Base-by-base conservation (phyloP, 2,113 vertebrate species). In the Hirundichthys speculiger region DNA sequence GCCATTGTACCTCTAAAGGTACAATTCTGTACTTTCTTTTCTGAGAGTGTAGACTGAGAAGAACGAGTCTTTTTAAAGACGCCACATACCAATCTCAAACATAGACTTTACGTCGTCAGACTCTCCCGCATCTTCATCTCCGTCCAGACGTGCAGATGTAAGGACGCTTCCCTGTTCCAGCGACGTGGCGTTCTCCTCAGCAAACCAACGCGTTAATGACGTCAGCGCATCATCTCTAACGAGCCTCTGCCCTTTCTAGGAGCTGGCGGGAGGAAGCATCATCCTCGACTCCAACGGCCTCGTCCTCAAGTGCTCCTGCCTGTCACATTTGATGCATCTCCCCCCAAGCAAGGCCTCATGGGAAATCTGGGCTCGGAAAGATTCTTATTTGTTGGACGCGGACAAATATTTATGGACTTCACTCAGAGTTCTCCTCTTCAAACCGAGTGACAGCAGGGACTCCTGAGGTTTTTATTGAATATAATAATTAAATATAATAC, bases 181-280 rank as follows among this genome's bases (percentile, higher is more conserved):
- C 30, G 11, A 1, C 11, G 7, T 4, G 30, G 11, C 30, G 11
- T 34, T 34, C 30, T 34, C 30, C 11, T 34, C 11, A 4, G 6
- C 30, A 34, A 34, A 34, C 30, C 11, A 10, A 34, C 7, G 11
- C 11, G 30, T 34, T 34, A 34, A 34, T 34, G 6, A n/a, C n/a
- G n/a, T n/a, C n/a, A n/a, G n/a, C n/a, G n/a, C 75, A 72, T 81
- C 82, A 84, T 59, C 25, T 68, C 51, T 75, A 78, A 75, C 69
- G 74, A 75, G 78, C n/a, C n/a, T 7, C 13, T 51, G 58, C 39
- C 42, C 42, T 55, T 18, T 18, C 7, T 53, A n/a, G n/a, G n/a
- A n/a, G n/a, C n/a, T n/a, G n/a, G n/a, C n/a, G n/a, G 42, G 13
- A 39, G 5, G 25, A 73, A 63, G 58, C 19, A 49, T 63, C 48